Base-by-base conservation (phyloP, 2,797 vertebrate species). In the Eurystomus glaucurus region DNA sequence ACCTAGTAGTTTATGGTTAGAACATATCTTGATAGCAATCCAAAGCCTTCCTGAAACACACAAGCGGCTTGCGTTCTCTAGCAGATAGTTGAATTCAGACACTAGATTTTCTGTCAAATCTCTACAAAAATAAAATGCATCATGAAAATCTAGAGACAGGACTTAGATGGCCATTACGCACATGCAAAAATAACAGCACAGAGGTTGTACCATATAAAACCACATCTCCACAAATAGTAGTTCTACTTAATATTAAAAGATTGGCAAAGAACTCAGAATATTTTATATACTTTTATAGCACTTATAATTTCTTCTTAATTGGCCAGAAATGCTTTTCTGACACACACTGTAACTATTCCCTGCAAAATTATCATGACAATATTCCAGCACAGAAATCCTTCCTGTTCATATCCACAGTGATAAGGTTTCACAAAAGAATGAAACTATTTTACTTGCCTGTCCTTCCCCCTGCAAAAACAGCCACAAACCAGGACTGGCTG, bases 1-100 rank as follows among this genome's bases (percentile, higher is more conserved):
- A 95, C 84, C 94, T 33, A 96, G 91, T 85, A 95, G 96, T 96
- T 95, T 95, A 97, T 92, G 94, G 95, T 94, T 74, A 92, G 90
- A 79, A 93, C 65, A 85, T 54, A 96, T 85, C 86, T 95, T 95
- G 93, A 91, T 62, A 76, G 52, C 62, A 80, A 84, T 93, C 96
- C 94, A 93, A 78, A 96, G 66, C 29, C 88, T 77, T 97, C 94
- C 79, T 89, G 95, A 93, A 87, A 57, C 93, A 96, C 41, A 69
- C 9, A 19, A 87, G 50, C 54, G 45, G 61, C 61, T 91, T 61
- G 15, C 6, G 7, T 83, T 89, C 80, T 52, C 51, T n/a, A 87
- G 68, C 46, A 94, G 84, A 92, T 61, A 93, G 92, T 50, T 95
- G 46, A 96, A 80, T 68, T 89, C 91, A 95, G 89, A 90, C 39